phyloP scores from a whole-genome alignment of 2,113 vertebrate genomes.

The Microcebus lehilahytsara region DNA sequence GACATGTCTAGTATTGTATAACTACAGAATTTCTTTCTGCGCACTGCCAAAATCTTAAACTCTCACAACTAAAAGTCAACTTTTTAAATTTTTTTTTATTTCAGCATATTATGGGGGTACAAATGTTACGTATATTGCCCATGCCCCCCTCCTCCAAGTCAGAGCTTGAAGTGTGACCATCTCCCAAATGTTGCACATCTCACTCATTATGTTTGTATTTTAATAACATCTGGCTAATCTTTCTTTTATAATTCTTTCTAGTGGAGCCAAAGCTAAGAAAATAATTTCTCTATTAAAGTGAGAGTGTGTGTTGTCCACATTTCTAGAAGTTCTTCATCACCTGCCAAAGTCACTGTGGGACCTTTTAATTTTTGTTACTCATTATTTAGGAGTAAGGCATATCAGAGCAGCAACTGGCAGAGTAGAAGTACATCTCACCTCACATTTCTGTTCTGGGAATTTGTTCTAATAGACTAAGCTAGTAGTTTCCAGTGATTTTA shows the following conservation, averaged over 20 bases:
- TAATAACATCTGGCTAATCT: not conserved
- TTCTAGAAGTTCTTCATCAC: not conserved
- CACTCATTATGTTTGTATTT: not conserved
- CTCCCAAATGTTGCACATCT: too few species aligned
- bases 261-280: not conserved
- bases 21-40: not conserved
- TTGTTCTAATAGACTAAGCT: not conserved
- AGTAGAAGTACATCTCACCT: not conserved
- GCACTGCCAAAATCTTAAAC: not conserved
- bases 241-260: not conserved
- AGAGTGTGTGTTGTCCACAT: not conserved
- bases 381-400: not conserved
- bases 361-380: not conserved
- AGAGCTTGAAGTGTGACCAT: too few species aligned
- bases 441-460: not conserved
- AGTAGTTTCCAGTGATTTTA: not conserved
- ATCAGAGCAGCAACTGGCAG: not conserved
- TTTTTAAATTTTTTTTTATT: too few species aligned
- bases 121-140: too few species aligned
- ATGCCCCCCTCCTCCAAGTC: too few species aligned
- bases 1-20: not conserved
- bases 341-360: not conserved
- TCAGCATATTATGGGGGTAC: too few species aligned
- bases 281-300: not conserved
- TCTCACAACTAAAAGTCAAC: not conserved